Conservation (phyloP, 1,140 invertebrate species). For the Zeugodacus cucurbitae region DNA sequence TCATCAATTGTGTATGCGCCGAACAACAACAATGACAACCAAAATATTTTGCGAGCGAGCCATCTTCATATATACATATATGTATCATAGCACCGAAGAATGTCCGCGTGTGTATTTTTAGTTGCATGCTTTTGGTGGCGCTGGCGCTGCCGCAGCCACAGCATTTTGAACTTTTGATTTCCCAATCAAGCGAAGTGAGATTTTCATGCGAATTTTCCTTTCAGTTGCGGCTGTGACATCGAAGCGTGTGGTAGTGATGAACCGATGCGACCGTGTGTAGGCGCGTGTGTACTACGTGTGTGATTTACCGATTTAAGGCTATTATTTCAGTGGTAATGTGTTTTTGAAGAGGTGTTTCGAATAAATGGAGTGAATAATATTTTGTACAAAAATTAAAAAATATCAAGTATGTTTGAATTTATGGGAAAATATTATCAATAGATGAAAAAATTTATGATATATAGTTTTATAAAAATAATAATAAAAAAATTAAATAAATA, state of each 20-base stretch:
- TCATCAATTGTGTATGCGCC: not conserved
- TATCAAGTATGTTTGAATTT: not conserved
- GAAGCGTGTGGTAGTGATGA: not conserved
- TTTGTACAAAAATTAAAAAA: not conserved
- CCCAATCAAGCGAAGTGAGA: constrained; percentile 26
- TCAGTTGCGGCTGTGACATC: constrained; percentile 35
- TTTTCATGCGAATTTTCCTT: constrained; percentile 28
- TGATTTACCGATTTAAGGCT: not conserved
- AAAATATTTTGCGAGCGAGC: not conserved
- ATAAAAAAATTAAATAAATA: not conserved
- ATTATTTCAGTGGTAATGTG: not conserved
- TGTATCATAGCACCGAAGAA: too few species aligned
- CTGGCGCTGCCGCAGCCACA: not conserved
- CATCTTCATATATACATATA: not conserved
- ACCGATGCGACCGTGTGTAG: not conserved
- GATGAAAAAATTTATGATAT: too few species aligned
- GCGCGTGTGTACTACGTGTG: not conserved
- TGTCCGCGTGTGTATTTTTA: not conserved
- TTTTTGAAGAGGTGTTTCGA: not conserved
- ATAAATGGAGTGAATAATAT: not conserved
- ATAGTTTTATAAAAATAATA: too few species aligned
- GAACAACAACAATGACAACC: not conserved
- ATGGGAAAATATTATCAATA: too few species aligned
- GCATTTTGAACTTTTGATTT: constrained; percentile 29
- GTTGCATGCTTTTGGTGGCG: not conserved